A percentile compares a stretch with the other conserved stretches of the same genome.
phyloP scores from a whole-genome alignment of 1,140 invertebrate genomes.

The Pararge aegeria region DNA sequence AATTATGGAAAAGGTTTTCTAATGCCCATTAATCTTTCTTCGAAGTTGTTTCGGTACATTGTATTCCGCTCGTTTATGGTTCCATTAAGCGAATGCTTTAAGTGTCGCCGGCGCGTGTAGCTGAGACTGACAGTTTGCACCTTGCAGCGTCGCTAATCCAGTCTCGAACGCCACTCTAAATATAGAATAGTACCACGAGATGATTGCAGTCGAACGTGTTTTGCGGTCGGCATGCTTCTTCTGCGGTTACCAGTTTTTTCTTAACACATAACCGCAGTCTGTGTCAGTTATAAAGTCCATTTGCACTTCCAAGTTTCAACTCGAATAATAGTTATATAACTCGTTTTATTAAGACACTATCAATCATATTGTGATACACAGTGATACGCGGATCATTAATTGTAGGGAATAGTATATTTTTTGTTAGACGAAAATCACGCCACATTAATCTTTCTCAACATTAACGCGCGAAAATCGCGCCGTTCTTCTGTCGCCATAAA shows the following conservation, averaged over 20 bases:
- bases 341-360: slow-evolving; percentile 5
- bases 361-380: slow-evolving; percentile 9
- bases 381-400: slow-evolving; percentile 8
- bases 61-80: slow-evolving; percentile 37
- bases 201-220: slow-evolving; percentile 55
- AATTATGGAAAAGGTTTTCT: slow-evolving; percentile 14
- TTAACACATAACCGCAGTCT: slow-evolving; percentile 51
- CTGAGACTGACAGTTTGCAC: slow-evolving; percentile 46
- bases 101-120: slow-evolving; percentile 40
- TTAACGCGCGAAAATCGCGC: slow-evolving; percentile 68
- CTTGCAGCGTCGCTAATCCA: slow-evolving; percentile 55
- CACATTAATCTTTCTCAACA: slow-evolving; percentile 69
- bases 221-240: slow-evolving; percentile 48
- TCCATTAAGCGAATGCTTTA: slow-evolving; percentile 39
- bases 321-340: slow-evolving; percentile 2
- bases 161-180: slow-evolving; percentile 54
- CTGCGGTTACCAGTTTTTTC: slow-evolving; percentile 57
- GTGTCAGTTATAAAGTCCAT: slow-evolving; percentile 41
- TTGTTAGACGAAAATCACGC: slow-evolving; percentile 50
- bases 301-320: slow-evolving; percentile 5
- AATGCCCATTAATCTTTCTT: slow-evolving; percentile 33
- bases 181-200: slow-evolving; percentile 55
- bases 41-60: slow-evolving; percentile 33
- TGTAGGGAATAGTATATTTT: slow-evolving; percentile 12
- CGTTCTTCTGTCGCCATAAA: slow-evolving; percentile 69